These are phyloP conservation scores for Anas georgica DNA, from an alignment of 2,797 vertebrate genomes.

Conservation along the genomic window DNA sequence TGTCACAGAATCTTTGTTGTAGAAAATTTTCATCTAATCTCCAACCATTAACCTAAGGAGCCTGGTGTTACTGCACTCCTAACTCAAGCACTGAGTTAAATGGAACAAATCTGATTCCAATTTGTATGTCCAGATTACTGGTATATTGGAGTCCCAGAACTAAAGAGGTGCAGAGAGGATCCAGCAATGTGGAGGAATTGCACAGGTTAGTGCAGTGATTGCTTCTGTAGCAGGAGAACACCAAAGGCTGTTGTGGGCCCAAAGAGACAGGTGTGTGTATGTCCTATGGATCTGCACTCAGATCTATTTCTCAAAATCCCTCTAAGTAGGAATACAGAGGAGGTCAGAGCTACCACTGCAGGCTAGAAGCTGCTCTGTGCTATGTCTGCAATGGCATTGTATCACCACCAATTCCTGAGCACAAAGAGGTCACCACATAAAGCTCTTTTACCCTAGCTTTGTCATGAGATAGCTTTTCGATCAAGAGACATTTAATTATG, in stretches of 20 bases:
- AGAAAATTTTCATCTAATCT: not conserved
- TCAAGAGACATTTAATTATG: not conserved
- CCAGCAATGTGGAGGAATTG: not conserved
- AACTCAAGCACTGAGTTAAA: not conserved
- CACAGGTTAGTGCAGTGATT: rapidly evolving
- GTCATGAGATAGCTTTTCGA: not conserved
- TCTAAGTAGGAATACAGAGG: not conserved
- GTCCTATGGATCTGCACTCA: not conserved
- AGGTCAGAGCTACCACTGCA: not conserved
- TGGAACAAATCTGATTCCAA: not conserved
- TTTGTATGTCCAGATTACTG: not conserved
- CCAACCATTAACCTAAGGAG: not conserved
- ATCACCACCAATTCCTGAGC: not conserved
- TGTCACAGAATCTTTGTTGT: not conserved
- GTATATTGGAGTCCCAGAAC: not conserved
- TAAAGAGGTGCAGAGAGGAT: not conserved
- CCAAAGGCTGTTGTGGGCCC: rapidly evolving
- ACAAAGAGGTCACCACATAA: not conserved
- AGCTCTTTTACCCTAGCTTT: not conserved
- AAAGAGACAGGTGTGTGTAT: not conserved
- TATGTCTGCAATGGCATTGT: rapidly evolving
- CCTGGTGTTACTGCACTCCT: not conserved
- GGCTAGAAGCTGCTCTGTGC: not conserved
- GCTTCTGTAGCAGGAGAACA: not conserved
- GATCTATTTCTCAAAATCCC: not conserved